Percentiles rank a stretch among this genome's conserved stretches.
Conservation (phyloP, 1,140 invertebrate species). For the Drosophila pectinifera region DNA sequence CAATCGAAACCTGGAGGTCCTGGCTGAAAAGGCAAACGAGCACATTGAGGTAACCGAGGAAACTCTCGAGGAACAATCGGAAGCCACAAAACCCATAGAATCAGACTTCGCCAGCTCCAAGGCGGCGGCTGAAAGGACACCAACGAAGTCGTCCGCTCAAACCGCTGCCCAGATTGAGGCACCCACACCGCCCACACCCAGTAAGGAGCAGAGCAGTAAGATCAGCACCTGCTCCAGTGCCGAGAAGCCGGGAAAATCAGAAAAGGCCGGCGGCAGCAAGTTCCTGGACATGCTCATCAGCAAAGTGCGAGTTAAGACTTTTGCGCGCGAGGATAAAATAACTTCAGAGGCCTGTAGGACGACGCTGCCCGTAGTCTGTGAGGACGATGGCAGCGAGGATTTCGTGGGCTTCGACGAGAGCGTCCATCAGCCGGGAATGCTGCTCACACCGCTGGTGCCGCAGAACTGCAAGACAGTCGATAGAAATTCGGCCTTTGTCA, state of each 20-base stretch:
- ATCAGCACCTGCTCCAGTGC: slow-evolving; percentile 41
- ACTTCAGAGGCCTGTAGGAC: neutral
- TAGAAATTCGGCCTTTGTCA: slow-evolving; percentile 70
- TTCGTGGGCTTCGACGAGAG: slow-evolving; percentile 82
- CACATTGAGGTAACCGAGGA: neutral
- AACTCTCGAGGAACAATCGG: neutral
- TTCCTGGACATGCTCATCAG: slow-evolving; percentile 80
- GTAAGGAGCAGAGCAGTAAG: slow-evolving; percentile 30
- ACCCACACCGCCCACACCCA: slow-evolving; percentile 39
- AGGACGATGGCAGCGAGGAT: slow-evolving; percentile 63
- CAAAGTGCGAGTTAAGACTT: slow-evolving; percentile 69
- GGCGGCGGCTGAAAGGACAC: slow-evolving; percentile 22
- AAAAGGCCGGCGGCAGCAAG: slow-evolving; percentile 56
- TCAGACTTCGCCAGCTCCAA: neutral
- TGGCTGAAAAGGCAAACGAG: neutral
- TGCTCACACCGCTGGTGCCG: slow-evolving; percentile 78
- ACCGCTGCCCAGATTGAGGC: neutral
- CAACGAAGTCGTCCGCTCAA: slow-evolving; percentile 18
- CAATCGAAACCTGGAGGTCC: slow-evolving; percentile 40
- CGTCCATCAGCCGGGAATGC: slow-evolving; percentile 73
- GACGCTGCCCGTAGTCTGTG: neutral
- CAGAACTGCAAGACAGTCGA: slow-evolving; percentile 51
- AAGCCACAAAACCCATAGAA: neutral
- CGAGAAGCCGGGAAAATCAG: slow-evolving; percentile 47
- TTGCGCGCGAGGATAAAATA: slow-evolving; percentile 60